phyloP scores from a whole-genome alignment of 2,113 vertebrate species.

The Elgaria multicarinata region DNA sequence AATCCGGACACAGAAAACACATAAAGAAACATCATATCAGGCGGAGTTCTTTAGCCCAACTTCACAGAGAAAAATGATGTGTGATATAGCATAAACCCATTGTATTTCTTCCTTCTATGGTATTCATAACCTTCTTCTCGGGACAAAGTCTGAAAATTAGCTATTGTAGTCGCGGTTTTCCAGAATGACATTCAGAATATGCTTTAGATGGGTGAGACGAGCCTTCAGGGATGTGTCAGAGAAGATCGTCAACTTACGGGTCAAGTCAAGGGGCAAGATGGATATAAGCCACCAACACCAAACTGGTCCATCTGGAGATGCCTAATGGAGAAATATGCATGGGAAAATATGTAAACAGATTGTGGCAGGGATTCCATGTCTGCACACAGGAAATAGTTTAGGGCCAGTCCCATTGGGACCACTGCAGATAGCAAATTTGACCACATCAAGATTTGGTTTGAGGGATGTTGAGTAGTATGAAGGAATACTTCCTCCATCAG shows the following conservation, averaged over 20 bases:
- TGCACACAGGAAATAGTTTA: background rate
- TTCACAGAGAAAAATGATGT: background rate
- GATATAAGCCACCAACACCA: constrained; percentile 89
- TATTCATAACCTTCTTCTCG: constrained; percentile 2
- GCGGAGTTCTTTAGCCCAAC: background rate
- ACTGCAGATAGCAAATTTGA: background rate
- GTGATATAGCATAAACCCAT: background rate
- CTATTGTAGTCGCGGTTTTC: constrained; percentile 54
- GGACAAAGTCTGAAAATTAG: constrained; percentile 10
- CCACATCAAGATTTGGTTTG: background rate
- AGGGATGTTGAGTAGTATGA: background rate
- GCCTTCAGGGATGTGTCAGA: constrained; percentile 83
- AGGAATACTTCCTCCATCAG: background rate
- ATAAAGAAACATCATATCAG: background rate
- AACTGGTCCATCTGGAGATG: constrained; percentile 78
- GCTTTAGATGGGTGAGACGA: constrained; percentile 83
- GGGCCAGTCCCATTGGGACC: background rate
- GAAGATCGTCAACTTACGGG: constrained; percentile 83
- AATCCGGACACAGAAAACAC: background rate
- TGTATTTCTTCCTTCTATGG: fast-evolving
- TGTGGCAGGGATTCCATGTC: background rate
- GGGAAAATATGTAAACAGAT: background rate
- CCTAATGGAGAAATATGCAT: constrained; percentile 60
- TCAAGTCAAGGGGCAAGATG: constrained; percentile 81
- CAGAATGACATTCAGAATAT: constrained; percentile 82